Base-by-base conservation (phyloP, 2,797 vertebrate species). In the Sebastolobus alascanus region DNA sequence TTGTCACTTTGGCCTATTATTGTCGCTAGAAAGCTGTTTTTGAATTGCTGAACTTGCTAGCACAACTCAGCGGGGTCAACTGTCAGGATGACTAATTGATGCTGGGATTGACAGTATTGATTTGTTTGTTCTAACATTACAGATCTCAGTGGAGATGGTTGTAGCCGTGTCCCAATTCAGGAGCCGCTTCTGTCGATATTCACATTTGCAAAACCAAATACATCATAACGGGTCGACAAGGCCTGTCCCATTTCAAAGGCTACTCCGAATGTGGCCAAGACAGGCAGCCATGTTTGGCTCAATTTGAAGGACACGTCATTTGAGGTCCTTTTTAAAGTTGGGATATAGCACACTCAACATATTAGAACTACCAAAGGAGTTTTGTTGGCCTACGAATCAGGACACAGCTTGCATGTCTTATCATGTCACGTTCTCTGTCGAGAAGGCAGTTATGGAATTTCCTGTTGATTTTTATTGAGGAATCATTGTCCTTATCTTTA, bases 51-150 rank as follows among this genome's bases (percentile, higher is more conserved):
- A 85, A 88, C 61, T 82, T 61, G 68, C 71, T 40, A 5, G 46
- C 25, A 38, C 31, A 55, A 14, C 63, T 73, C 74, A 69, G 50
- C 79, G 31, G 79, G 84, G 87, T 80, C 70, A 80, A 22, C 85
- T 81, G 83, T 80, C 83, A 77, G 33, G 52, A 75, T 92, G 84
- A 90, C 75, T 83, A 80, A 92, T 82, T 86, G 77, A 86, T 72
- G 63, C 46, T 27, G 59, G 38, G 76, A 84, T 82, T 83, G 87
- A 85, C 75, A 58, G 35, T 77, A 84, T 89, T 78, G 84, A 89
- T 87, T 80, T 83, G 66, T 84, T 80, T 80, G 68, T 68, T 80
- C 63, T 68, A 72, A 75, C 68, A 9, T 77, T 75, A 29, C 67
- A 73, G 33, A 73, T 70, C 78, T 88, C 71, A 18, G 68, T 1